phyloP scores from a whole-genome alignment of 2,888 invertebrate genomes.

The Amphipoea oculea region DNA sequence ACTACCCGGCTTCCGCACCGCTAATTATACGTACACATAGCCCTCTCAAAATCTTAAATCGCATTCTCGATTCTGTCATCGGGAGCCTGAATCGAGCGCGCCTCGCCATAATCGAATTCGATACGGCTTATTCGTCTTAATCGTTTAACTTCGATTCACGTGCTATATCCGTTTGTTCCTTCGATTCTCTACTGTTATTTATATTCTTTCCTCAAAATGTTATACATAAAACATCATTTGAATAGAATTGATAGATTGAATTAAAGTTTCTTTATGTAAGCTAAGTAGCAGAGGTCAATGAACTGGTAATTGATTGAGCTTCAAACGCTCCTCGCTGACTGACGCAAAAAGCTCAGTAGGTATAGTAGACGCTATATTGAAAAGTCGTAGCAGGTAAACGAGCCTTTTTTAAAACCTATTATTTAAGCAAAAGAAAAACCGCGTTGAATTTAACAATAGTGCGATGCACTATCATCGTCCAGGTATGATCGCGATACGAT shows the following conservation, averaged over 20 bases:
- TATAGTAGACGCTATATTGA: constrained; percentile 3
- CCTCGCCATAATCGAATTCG: constrained; percentile 76
- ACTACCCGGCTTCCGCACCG: constrained; percentile 87
- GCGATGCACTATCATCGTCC: constrained; percentile 46
- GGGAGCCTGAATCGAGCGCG: constrained; percentile 74
- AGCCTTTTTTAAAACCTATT: constrained; percentile 2
- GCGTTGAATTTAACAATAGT: constrained; percentile 48
- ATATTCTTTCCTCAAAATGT: constrained; percentile 61
- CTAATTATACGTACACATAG: constrained; percentile 86
- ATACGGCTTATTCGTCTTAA: constrained; percentile 79
- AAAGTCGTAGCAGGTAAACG: constrained; percentile 1
- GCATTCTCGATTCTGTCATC: constrained; percentile 81
- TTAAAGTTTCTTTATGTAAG: constrained; percentile 42
- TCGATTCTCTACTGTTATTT: constrained; percentile 53
- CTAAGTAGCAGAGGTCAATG: constrained; percentile 49
- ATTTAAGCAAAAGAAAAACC: constrained; percentile 19
- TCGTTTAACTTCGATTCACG: constrained; percentile 75
- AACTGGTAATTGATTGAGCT: constrained; percentile 42
- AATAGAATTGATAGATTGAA: constrained; percentile 48
- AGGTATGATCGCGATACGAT: constrained; percentile 54
- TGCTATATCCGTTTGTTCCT: constrained; percentile 70
- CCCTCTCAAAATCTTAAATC: constrained; percentile 84
- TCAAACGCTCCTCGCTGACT: constrained; percentile 17
- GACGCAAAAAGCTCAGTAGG: constrained; percentile 11
- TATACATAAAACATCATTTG: constrained; percentile 58